Evolutionary conservation across 2,113 vertebrate genomes (phyloP).

Genomic region (Mormoops blainvillei): DNA sequence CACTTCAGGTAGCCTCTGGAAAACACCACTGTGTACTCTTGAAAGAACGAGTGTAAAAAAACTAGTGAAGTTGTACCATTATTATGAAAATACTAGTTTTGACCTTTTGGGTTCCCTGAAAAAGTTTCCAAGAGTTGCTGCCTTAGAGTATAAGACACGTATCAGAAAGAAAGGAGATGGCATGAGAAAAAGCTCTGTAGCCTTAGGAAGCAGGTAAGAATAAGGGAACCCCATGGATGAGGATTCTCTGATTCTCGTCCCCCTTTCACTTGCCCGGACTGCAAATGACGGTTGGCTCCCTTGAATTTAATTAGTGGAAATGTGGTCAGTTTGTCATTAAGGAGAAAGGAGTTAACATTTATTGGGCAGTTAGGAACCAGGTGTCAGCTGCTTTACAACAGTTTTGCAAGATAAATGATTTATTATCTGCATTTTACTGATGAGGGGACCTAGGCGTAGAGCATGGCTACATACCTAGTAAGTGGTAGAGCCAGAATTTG

Average conservation of each 20-base stretch:
- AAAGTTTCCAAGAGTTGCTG: neutral
- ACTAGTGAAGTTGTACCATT: neutral
- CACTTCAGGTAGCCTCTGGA: neutral
- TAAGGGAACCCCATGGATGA: neutral
- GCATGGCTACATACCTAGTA: neutral
- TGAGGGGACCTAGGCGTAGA: neutral
- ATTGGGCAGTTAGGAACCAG: neutral
- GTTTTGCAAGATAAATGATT: conserved; percentile 20
- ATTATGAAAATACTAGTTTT: conserved; percentile 5
- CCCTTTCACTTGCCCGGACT: neutral
- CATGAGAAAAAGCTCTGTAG: neutral
- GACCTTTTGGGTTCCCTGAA: neutral
- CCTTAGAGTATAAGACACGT: neutral
- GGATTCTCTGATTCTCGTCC: neutral
- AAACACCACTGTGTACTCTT: neutral
- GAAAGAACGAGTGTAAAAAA: neutral
- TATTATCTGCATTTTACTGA: conserved; percentile 33
- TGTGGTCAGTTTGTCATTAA: neutral
- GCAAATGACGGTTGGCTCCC: neutral
- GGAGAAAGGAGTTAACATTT: neutral
- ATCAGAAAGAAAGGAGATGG: neutral
- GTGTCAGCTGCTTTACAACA: neutral
- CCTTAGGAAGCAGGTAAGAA: neutral
- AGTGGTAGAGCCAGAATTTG: conserved; percentile 9
- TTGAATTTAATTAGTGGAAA: conserved; percentile 12